Conservation (phyloP, 2,113 vertebrate species). For the Protobothrops mucrosquamatus region DNA sequence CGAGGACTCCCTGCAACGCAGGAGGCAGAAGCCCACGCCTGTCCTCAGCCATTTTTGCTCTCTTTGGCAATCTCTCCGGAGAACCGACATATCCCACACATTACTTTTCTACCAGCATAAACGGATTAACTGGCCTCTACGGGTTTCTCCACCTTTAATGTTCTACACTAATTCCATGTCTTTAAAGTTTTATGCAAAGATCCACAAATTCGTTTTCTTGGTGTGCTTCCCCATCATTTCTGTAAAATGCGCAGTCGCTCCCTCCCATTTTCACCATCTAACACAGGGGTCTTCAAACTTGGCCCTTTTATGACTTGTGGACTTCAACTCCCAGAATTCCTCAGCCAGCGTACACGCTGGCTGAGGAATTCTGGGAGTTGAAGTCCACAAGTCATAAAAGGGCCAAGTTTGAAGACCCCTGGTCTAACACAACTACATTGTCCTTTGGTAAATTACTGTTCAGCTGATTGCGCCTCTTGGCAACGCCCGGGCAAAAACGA, state of each 20-base stretch:
- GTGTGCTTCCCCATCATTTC: background rate
- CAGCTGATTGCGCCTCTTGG: background rate
- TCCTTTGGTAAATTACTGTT: background rate
- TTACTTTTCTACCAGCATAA: background rate
- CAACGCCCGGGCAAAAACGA: background rate
- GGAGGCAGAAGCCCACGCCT: background rate
- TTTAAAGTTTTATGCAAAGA: background rate
- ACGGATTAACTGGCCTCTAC: background rate
- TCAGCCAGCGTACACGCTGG: no score
- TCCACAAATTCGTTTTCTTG: background rate
- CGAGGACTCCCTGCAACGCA: no score
- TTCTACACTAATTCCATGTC: background rate
- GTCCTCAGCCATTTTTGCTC: background rate
- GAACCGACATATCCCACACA: background rate
- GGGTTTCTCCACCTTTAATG: no score
- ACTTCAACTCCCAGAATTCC: no score
- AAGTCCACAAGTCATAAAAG: no score
- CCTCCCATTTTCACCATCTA: background rate
- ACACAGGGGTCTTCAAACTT: background rate
- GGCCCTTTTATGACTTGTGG: no score
- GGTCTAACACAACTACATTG: background rate
- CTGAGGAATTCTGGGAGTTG: no score
- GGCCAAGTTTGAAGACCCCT: no score
- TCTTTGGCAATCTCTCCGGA: background rate
- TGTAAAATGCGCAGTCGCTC: background rate